Evolutionary conservation across 2,113 vertebrate genomes (phyloP).

Genomic region (Telmatochromis sp.): DNA sequence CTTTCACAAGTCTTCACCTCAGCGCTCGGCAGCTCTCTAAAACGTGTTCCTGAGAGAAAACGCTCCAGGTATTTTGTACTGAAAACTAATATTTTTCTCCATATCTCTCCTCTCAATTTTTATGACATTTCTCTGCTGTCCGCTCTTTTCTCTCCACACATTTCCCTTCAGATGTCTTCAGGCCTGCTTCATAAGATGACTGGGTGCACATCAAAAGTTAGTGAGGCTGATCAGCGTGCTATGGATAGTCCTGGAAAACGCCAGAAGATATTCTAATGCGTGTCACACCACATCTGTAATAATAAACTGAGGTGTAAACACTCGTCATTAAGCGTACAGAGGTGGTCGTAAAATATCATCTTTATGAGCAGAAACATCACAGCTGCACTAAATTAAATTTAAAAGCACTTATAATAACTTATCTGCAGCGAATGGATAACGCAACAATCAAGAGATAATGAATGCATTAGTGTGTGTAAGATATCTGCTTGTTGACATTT

Average conservation of each 20-base stretch:
- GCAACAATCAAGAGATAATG: neutral
- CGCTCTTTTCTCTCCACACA: neutral
- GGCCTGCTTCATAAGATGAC: neutral
- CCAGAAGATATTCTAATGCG: fast-evolving
- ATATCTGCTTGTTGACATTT: neutral
- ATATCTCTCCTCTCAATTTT: neutral
- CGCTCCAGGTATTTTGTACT: neutral
- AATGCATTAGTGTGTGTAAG: neutral
- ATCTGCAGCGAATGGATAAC: fast-evolving
- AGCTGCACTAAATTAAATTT: too few relatives aligned
- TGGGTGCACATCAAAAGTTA: neutral
- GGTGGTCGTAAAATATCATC: neutral
- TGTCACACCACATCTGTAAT: fast-evolving
- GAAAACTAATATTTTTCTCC: neutral
- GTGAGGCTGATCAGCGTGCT: fast-evolving
- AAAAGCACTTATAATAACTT: neutral
- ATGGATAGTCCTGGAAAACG: neutral
- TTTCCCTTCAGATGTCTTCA: neutral
- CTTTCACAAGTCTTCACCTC: neutral
- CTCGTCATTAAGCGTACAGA: neutral
- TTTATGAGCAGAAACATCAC: fast-evolving
- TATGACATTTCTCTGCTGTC: neutral
- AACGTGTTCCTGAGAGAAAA: fast-evolving
- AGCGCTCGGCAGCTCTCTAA: neutral
- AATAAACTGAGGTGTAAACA: neutral